phyloP scores from a whole-genome alignment of 2,797 vertebrate species.

The Enteromius afrohamiltoni region DNA sequence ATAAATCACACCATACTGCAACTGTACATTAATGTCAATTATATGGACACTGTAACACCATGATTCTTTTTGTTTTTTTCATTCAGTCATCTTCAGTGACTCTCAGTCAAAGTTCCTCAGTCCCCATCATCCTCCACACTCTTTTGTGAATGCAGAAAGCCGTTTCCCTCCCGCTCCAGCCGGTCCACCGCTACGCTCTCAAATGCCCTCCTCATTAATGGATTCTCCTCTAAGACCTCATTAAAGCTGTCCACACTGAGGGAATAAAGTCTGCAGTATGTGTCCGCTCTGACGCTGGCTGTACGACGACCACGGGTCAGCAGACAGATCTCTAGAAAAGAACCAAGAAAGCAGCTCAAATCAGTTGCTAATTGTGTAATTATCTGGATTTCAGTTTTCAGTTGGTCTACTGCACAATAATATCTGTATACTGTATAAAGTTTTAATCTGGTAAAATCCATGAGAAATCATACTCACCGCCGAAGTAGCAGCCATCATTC shows the following conservation, averaged over 20 bases:
- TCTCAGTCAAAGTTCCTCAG: conserved; percentile 25
- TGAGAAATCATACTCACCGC: conserved; percentile 74
- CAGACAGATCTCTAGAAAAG: conserved; percentile 89
- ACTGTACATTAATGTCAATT: conserved; percentile 19
- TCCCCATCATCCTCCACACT: conserved; percentile 20
- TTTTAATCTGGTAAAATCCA: background rate
- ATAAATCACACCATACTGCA: conserved; percentile 26
- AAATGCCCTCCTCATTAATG: conserved; percentile 93
- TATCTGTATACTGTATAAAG: background rate
- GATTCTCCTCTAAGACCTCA: conserved; percentile 93
- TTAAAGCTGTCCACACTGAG: conserved; percentile 93
- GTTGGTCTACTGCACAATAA: background rate
- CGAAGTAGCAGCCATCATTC: conserved; percentile 89
- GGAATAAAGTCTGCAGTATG: conserved; percentile 95
- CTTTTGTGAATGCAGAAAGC: background rate
- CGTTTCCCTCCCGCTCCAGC: conserved; percentile 78
- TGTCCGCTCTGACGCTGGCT: conserved; percentile 88
- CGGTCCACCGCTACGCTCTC: conserved; percentile 92
- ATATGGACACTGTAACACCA: conserved; percentile 20
- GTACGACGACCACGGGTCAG: conserved; percentile 90
- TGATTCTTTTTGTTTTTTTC: background rate
- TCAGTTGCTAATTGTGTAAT: background rate
- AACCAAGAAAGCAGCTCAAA: background rate
- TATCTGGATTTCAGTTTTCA: background rate
- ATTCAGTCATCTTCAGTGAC: background rate